Evolutionary conservation across 2,113 vertebrate genomes (phyloP).

Genomic region (Carollia perspicillata): DNA sequence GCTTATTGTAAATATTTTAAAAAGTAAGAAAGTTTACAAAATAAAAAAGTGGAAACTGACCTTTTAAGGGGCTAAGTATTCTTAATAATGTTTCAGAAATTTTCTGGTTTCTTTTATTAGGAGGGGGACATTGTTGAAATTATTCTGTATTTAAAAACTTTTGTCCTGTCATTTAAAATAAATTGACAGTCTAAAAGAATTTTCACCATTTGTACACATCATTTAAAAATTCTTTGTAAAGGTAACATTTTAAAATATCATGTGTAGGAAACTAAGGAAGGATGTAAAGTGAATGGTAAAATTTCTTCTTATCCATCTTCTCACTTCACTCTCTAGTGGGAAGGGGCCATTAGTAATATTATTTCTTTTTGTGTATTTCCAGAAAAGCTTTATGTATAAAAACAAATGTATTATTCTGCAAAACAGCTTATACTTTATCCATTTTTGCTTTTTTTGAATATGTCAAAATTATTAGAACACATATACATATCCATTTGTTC

Average conservation of each 20-base stretch:
- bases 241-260: constrained; percentile 7
- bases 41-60: not conserved
- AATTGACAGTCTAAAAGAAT: not conserved
- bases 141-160: not conserved
- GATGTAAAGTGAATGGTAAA: not conserved
- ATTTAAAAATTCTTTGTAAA: not conserved
- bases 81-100: not conserved
- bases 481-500: not conserved
- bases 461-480: not conserved
- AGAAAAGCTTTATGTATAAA: not conserved
- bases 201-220: not conserved
- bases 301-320: not conserved
- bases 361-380: not conserved
- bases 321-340: not conserved
- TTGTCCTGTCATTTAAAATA: not conserved
- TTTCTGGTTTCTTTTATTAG: constrained; percentile 21
- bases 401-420: not conserved
- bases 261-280: not conserved
- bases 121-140: not conserved
- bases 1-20: not conserved
- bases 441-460: not conserved
- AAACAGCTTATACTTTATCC: not conserved
- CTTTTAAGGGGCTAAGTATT: not conserved
- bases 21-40: not conserved
- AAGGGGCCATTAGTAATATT: not conserved